Evolutionary conservation across 2,797 vertebrate genomes (phyloP).

Genomic region (Mallotus villosus): DNA sequence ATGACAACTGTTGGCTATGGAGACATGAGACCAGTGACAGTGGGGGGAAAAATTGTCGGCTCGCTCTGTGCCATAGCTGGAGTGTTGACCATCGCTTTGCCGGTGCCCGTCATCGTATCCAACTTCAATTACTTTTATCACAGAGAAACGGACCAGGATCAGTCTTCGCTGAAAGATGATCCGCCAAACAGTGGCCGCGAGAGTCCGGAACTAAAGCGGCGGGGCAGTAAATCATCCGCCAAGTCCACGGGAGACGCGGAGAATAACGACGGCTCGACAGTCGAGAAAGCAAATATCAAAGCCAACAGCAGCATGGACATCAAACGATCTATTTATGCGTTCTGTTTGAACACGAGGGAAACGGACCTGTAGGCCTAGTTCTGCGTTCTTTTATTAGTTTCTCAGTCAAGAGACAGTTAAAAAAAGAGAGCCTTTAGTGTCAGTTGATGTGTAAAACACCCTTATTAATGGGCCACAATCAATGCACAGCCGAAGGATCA

Average conservation of each 20-base stretch:
- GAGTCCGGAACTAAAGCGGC: constrained; percentile 74
- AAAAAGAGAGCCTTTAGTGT: constrained; percentile 21
- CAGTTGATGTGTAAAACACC: constrained; percentile 35
- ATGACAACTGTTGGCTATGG: constrained; percentile 98
- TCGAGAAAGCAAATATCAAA: constrained; percentile 84
- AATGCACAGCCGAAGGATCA: constrained; percentile 53
- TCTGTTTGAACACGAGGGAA: constrained; percentile 90
- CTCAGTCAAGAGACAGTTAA: neutral
- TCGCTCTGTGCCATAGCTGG: constrained; percentile 95
- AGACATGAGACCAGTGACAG: constrained; percentile 92
- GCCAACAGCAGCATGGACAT: constrained; percentile 88
- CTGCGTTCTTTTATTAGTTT: neutral
- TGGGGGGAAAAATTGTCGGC: constrained; percentile 95
- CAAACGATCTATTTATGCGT: constrained; percentile 89
- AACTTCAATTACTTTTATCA: constrained; percentile 99
- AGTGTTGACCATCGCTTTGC: constrained; percentile 93
- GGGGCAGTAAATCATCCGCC: constrained; percentile 75
- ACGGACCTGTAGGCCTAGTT: constrained; percentile 82
- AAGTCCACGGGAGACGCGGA: constrained; percentile 79
- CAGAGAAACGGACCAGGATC: constrained; percentile 92
- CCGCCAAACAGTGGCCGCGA: constrained; percentile 67
- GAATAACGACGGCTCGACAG: constrained; percentile 69
- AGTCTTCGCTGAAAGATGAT: constrained; percentile 85
- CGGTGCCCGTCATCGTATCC: constrained; percentile 95
- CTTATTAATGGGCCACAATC: constrained; percentile 34